Evolutionary conservation across 2,113 vertebrate species (phyloP), one percentile per base, ranked within the genome.

Genomic region (Nanger granti): DNA sequence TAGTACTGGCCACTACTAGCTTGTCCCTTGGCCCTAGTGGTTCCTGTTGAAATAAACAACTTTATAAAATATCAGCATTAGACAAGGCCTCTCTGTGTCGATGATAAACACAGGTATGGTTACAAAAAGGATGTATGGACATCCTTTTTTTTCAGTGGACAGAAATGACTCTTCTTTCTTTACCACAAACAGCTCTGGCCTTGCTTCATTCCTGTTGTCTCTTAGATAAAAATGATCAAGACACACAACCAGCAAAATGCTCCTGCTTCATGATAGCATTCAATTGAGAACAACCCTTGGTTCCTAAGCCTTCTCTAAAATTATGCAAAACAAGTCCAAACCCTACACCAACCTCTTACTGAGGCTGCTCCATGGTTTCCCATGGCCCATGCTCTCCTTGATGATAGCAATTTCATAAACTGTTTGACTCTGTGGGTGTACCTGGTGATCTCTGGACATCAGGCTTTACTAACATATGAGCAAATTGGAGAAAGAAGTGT

Each of bases 311-410:
- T 15, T 89, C 47, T 41, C 3, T 37, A 3, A 49, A 57, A 29
- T 26, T 29, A 18, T 8, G 5, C n/a, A 85, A 29, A 44, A 29
- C 1, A 22, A 80, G 55, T 22, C 28, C 34, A 11, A 26, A 5
- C 31, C 28, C 37, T 9, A 2, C 0, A 60, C 17, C 3, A 34
- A 34, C 26, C 10, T 49, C 80, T 69, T 20, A 0, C 12, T 37
- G 17, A 29, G 47, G n/a, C 4, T n/a, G 1, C n/a, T 76, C 52
- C 31, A 4, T 0, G 1, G 15, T 17, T 17, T 28, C 31, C 20
- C 8, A 3, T 0, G 8, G n/a, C 22, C 4, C 4, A 1, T 1
- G 26, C 10, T 44, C 12, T n/a, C 28, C 28, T 11, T 22, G 4
- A 17, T 20, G 29, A 31, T 44, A 41, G 62, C 4, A 13, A 14